phyloP scores from a whole-genome alignment of 2,888 invertebrate genomes.

The Trisateles emortualis region DNA sequence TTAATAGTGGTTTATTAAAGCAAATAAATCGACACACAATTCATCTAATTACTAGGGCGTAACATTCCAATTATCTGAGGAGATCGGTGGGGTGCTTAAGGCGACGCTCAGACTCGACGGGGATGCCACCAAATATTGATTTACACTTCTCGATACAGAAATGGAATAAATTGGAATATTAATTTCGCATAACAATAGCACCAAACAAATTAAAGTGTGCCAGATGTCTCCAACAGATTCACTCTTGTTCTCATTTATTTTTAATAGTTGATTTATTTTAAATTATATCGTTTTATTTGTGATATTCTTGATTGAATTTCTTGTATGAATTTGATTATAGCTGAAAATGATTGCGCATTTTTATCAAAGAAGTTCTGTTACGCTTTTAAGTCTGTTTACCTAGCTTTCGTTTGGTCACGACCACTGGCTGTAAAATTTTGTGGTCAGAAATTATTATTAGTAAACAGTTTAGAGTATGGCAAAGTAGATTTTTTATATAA shows the following conservation, averaged over 20 bases:
- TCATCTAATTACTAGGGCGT: slow-evolving; percentile 61
- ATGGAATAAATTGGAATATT: slow-evolving; percentile 87
- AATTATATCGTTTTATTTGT: slow-evolving; percentile 56
- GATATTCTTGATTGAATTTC: slow-evolving; percentile 19
- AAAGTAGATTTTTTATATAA: too few relatives aligned
- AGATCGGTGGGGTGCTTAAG: slow-evolving; percentile 56
- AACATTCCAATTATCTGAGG: slow-evolving; percentile 63
- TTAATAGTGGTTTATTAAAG: slow-evolving; percentile 33
- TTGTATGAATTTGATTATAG: background rate
- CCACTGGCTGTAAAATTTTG: too few relatives aligned
- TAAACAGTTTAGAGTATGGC: too few relatives aligned
- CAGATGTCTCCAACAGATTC: slow-evolving; percentile 81
- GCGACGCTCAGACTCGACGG: slow-evolving; percentile 57
- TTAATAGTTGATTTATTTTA: slow-evolving; percentile 72
- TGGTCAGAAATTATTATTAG: too few relatives aligned
- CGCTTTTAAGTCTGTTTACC: too few relatives aligned
- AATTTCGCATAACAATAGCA: slow-evolving; percentile 84
- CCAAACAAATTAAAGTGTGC: slow-evolving; percentile 85
- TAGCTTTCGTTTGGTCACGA: too few relatives aligned
- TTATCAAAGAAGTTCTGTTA: background rate
- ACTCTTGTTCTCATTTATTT: slow-evolving; percentile 73
- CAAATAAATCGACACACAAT: slow-evolving; percentile 53
- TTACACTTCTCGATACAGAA: slow-evolving; percentile 80
- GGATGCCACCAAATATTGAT: slow-evolving; percentile 81
- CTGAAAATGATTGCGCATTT: background rate